These are phyloP conservation scores for Miniopterus natalensis DNA, from an alignment of 2,113 vertebrate species.

Conservation along the genomic window DNA sequence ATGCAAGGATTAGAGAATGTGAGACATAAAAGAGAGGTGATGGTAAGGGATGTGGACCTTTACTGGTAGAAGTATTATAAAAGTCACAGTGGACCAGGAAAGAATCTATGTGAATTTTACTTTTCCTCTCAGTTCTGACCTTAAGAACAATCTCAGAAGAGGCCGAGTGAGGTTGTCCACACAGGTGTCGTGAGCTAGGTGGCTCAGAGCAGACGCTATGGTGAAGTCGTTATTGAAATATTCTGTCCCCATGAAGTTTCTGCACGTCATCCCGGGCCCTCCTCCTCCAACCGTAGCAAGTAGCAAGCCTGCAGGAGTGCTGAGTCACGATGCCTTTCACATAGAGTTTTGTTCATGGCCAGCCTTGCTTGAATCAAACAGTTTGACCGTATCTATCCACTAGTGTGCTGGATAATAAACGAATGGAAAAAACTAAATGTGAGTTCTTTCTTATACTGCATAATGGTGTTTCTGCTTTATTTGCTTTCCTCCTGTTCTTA, in stretches of 20 bases:
- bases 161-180: not conserved
- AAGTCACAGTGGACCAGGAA: not conserved
- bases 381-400: not conserved
- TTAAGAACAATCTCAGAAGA: not conserved
- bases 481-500: constrained; percentile 63
- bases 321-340: not conserved
- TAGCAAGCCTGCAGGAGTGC: not conserved
- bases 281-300: not conserved
- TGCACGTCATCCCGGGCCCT: not conserved
- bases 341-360: not conserved
- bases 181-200: not conserved
- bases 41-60: not conserved
- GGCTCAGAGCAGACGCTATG: not conserved
- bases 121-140: not conserved
- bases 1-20: not conserved
- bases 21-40: not conserved
- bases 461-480: constrained; percentile 44
- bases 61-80: not conserved
- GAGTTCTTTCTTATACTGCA: not conserved
- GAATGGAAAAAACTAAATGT: constrained; percentile 12
- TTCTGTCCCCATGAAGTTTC: not conserved
- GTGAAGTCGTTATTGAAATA: not conserved
- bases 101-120: not conserved
- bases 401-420: not conserved
- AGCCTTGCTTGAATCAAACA: constrained; percentile 12